Evolutionary conservation across 2,888 invertebrate genomes (phyloP), one percentile per base, ranked within the genome.

Genomic region (Trissolcus brochymenae): DNA sequence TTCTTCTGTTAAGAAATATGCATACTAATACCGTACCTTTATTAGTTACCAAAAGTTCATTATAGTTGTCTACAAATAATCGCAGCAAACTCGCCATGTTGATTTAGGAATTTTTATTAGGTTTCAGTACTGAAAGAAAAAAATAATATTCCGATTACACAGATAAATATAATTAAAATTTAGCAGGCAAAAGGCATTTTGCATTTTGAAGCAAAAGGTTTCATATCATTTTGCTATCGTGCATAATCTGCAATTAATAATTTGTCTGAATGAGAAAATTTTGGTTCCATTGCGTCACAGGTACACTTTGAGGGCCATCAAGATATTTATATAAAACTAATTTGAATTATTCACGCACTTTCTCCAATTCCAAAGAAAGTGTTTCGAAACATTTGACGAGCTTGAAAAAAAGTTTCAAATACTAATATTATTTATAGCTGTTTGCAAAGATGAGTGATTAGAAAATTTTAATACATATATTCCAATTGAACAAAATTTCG

Each of bases 21-120:
- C 25, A 35, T 41, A 59, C 56, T 59, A 43, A 19, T 25, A 55
- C 84, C 53, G 88, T 84, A 91, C 91, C 91, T 90, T 89, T 90
- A 77, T 88, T 90, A 0, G 86, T 83, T 79, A 90, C 88, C 81
- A 91, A 71, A 57, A 91, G 84, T 82, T 91, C 91, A 80, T 91
- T 90, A 85, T 91, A 91, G 82, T 91, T 91, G 82, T 90, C 90
- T 64, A 91, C 90, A 16, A 91, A 88, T 80, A 89, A 83, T 79
- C 88, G 89, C 86, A 91, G 90, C 56, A 91, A 75, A 50, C 88
- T 89, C 71, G 91, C 84, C 92, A 92, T 91, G 57, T 40, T 62
- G 65, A 1, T 21, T 46, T 35, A 35, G 35, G 35, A 35, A 11
- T 46, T 0, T 43, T 11, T 6, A 14, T 46, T 14, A 6, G 46